Base-by-base conservation (phyloP, 2,113 vertebrate species). In the Lophochroa leadbeateri region DNA sequence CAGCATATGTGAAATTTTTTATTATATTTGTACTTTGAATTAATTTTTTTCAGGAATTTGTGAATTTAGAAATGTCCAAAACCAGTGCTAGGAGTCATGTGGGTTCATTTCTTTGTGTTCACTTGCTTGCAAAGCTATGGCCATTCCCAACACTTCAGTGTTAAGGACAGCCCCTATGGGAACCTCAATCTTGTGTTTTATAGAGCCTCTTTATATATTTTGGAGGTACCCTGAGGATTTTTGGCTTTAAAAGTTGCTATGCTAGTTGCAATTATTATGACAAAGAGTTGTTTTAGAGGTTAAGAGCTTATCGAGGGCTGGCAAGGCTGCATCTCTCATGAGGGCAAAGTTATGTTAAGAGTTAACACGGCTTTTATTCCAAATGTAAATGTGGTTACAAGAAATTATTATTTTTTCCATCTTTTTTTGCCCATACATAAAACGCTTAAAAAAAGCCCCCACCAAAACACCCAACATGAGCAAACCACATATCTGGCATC, bases 401-500 rank as follows among this genome's bases (percentile, higher is more conserved):
- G 50, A 88, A 93, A 69, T 88, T 88, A 61, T 93, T 90, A 41
- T 55, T 96, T 96, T 96, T 97, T 92, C 92, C 94, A 90, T 96
- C 82, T 88, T 92, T 88, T 95, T 94, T 93, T 96, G 88, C 94
- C 92, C 95, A 61, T 92, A 95, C 75, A 82, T 94, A 86, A 92
- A 96, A 93, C 83, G 52, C 80, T 96, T 91, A 27, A 52, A 75
- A 84, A 43, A 64, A 74, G 44, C 10, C 1, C 41, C 37, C 65
- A 85, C 79, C 21, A 60, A 90, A 95, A 90, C 39, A 25, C 49
- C 52, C 86, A 77, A 28, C 65, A 76, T 81, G 77, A 94, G 19
- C 84, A 95, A 97, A 97, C 96, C 96, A 64, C 90, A 76, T 93
- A 90, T 90, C 94, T 96, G 96, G 93, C 96, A 94, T 96, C 80